Base-by-base conservation (phyloP, 2,888 invertebrate species). In the Pimpla rufipes region DNA sequence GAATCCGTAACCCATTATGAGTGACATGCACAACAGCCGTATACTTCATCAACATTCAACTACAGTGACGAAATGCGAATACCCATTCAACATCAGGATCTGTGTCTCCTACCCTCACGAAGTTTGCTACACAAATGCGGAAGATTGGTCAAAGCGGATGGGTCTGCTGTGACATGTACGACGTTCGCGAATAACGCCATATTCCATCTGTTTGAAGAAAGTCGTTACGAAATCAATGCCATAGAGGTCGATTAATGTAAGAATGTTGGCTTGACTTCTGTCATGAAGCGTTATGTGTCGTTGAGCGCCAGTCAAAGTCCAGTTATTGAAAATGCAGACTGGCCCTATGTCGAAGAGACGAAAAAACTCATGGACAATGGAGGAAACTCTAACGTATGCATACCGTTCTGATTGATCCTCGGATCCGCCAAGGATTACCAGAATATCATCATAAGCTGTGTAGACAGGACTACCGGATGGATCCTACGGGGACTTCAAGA, bases 221-320 rank as follows among this genome's bases (percentile, higher is more conserved):
- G 91, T 74, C 88, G 91, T 7, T 93, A 92, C 86, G 90, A 92
- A 83, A 37, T 92, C 10, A 91, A 90, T 83, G 91, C 89, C 37
- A 83, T 90, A 13, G 90, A 90, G 84, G 89, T 92, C 57, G 90
- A 92, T 88, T 82, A 86, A 4, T 86, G 67, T 16, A 88, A 90
- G 82, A 79, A 66, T 29, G 50, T 73, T 57, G 73, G 23, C 11
- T n/a, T 78, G 35, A 70, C 62, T 6, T 66, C 18, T 52, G 18
- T 78, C 29, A 70, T 78, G 62, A 62, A 78, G 55, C 55, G 73
- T 18, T 79, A 73, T 45, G 66, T 57, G 11, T 52, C 64, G 29
- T 62, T 79, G 40, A 83, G 64, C 83, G 67, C 67, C 3, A 35
- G 40, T 21, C 67, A 59, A n/a, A 73, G 21, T 13, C n/a, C 50